Conservation (phyloP, 2,113 vertebrate species). For the Romanogobio albipinnatus region DNA sequence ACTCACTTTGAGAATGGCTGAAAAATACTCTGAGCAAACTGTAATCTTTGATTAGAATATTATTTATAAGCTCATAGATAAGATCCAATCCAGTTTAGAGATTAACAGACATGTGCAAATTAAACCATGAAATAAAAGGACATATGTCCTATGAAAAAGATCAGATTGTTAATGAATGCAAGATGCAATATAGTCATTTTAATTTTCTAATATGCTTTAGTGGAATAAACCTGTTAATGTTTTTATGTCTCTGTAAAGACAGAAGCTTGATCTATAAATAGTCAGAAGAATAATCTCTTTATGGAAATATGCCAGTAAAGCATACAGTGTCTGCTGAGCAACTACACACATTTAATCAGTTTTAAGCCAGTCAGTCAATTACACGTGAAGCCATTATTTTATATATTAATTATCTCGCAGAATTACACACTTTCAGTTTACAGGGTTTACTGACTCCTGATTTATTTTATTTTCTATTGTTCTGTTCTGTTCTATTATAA, state of each 20-base stretch:
- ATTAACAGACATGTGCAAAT: not conserved
- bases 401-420: not conserved
- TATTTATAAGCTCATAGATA: not conserved
- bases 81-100: not conserved
- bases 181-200: not conserved
- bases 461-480: not conserved
- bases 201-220: not conserved
- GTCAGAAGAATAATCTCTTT: not conserved
- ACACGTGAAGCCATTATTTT: not conserved
- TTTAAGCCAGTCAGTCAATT: not conserved
- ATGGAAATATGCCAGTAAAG: not conserved
- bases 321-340: not conserved
- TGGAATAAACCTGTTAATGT: not conserved
- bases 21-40: not conserved
- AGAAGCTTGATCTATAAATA: slow-evolving; percentile 2
- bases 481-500: too few species aligned
- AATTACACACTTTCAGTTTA: not conserved
- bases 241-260: not conserved
- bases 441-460: not conserved
- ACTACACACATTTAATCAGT: not conserved
- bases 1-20: not conserved
- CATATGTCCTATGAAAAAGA: not conserved
- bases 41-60: not conserved
- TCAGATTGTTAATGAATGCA: not conserved
- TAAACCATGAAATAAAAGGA: not conserved